Evolutionary conservation across 2,888 invertebrate species (phyloP), one percentile per base, ranked within the genome.

Genomic region (Eilema sororculum): DNA sequence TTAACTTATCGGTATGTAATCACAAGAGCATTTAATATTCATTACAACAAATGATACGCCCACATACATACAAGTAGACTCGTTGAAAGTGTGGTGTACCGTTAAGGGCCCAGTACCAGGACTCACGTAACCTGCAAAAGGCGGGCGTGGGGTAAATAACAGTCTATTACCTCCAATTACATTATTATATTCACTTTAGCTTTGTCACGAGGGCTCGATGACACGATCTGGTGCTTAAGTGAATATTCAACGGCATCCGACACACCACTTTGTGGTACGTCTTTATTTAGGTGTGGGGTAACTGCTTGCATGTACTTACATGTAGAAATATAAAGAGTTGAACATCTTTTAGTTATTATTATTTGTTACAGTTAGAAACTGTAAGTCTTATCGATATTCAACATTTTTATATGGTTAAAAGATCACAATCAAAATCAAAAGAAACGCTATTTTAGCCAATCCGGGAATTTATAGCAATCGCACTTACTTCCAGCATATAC

Each of bases 171-270:
- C 72, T 74, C 79, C 88, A 88, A 91, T 91, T 91, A 90, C 87
- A 90, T 89, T 89, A 91, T 91, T 90, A 92, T 90, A 90, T 91
- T 91, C 92, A 91, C 91, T 92, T 90, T 85, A 86, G 81, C 83
- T 82, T 84, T 89, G 89, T 91, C 91, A 91, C 91, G 91, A 91
- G 83, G 74, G 64, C 65, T 69, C 75, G 86, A 86, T 86, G 87
- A 87, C 88, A 90, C 88, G 89, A 89, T 86, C 79, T 68, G 68
- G 72, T 81, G 84, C 82, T 88, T 87, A 85, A 85, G 82, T 84
- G 83, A 85, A 87, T 86, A 82, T 86, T 84, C 82, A 80, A 75
- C 79, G 62, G 62, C 67, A 66, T 73, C 73, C 65, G 78, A 78
- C 71, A 76, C 68, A 77, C 72, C 77, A 72, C 61, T 75, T 78